phyloP scores from a whole-genome alignment of 2,888 invertebrate species.

The Cosmia pyralina region DNA sequence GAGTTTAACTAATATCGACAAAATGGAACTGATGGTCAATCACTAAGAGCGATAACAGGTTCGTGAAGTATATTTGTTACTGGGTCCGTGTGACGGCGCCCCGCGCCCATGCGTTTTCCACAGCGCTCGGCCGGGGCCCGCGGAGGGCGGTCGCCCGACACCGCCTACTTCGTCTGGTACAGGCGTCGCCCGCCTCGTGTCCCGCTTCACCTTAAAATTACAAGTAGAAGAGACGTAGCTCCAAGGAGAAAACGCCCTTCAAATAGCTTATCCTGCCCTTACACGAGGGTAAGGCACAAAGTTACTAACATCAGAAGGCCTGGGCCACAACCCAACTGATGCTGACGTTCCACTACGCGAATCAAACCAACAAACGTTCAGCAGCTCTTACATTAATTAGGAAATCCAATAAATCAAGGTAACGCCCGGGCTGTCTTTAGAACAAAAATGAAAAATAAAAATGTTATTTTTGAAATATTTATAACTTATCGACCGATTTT shows the following conservation, averaged over 20 bases:
- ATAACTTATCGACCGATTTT: conserved; percentile 54
- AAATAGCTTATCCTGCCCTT: conserved; percentile 69
- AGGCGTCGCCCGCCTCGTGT: conserved; percentile 88
- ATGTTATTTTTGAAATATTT: conserved; percentile 46
- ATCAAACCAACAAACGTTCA: conserved; percentile 21
- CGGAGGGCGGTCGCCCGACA: conserved; percentile 88
- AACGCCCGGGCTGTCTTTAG: conserved; percentile 1
- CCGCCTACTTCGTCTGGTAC: conserved; percentile 90
- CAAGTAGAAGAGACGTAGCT: conserved; percentile 76
- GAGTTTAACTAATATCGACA: conserved; percentile 71
- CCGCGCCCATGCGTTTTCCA: conserved; percentile 86
- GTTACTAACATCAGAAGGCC: conserved; percentile 22
- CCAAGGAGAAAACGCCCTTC: conserved; percentile 82
- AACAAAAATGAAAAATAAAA: conserved; percentile 16
- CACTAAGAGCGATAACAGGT: conserved; percentile 83
- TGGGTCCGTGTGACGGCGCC: conserved; percentile 86
- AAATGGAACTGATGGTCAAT: conserved; percentile 71
- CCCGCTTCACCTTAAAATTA: conserved; percentile 85
- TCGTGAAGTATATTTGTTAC: conserved; percentile 88
- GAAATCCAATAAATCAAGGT: conserved; percentile 18
- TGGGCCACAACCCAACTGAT: conserved; percentile 16
- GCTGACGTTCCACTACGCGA: conserved; percentile 47
- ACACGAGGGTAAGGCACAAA: conserved; percentile 51
- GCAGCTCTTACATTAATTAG: conserved; percentile 9
- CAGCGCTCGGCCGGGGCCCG: conserved; percentile 86